phyloP scores from a whole-genome alignment of 1,140 invertebrate genomes.

The Philotrypesis tridentata region DNA sequence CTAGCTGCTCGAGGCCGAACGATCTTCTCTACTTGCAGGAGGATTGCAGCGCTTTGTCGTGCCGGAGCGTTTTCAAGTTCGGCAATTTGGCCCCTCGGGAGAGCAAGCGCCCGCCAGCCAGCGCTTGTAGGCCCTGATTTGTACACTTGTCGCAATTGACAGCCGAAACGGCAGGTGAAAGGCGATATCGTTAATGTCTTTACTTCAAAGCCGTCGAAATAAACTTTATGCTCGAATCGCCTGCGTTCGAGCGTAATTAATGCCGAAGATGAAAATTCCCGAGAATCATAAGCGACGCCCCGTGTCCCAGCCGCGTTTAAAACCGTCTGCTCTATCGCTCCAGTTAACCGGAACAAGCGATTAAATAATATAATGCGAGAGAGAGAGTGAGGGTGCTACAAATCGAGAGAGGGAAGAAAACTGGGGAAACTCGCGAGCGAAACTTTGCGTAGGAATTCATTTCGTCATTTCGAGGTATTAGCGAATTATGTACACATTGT shows the following conservation, averaged over 20 bases:
- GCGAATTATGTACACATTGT: conserved; percentile 21
- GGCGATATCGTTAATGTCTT: no score
- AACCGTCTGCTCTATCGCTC: not conserved
- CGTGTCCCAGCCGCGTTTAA: not conserved
- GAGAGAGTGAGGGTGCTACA: not conserved
- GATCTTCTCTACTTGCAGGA: not conserved
- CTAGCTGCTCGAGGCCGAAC: not conserved
- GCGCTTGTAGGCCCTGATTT: not conserved
- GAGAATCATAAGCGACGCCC: no score
- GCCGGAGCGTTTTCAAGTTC: conserved; percentile 7
- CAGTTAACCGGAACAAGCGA: not conserved
- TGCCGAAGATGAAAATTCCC: no score
- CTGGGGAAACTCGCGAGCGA: not conserved
- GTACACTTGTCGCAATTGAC: not conserved
- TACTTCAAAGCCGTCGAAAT: no score
- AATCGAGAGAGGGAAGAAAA: not conserved
- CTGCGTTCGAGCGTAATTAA: no score
- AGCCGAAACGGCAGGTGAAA: no score
- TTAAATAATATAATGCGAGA: conserved; percentile 28
- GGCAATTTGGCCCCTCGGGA: not conserved
- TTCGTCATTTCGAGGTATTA: not conserved
- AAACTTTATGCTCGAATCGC: no score
- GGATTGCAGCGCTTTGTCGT: not conserved
- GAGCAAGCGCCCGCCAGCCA: not conserved
- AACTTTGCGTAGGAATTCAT: conserved; percentile 8